These are phyloP conservation scores for Diuraphis noxia DNA, from an alignment of 1,140 invertebrate genomes.

Conservation along the genomic window DNA sequence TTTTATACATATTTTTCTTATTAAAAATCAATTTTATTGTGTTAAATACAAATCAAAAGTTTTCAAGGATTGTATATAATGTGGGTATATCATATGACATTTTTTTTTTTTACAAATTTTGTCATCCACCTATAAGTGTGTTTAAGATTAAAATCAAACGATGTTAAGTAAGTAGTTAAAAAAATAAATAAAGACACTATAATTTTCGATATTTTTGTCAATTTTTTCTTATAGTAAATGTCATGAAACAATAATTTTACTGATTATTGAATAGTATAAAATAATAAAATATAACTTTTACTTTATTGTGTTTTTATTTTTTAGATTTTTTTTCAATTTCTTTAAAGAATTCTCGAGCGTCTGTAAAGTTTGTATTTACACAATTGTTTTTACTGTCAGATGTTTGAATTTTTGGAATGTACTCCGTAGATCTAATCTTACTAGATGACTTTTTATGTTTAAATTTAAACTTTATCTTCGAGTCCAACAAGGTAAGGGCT, in stretches of 20 bases:
- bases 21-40: neutral
- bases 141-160: neutral
- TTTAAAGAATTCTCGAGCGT: constrained; percentile 1
- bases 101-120: no score
- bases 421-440: no score
- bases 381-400: neutral
- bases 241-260: neutral
- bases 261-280: neutral
- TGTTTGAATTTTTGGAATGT: neutral
- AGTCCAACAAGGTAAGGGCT: neutral
- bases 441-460: neutral
- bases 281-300: neutral
- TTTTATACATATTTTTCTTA: neutral
- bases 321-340: neutral
- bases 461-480: constrained; percentile 34
- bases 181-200: neutral
- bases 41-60: neutral
- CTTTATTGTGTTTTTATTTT: neutral
- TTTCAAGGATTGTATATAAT: neutral
- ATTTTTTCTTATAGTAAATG: neutral
- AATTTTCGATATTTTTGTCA: neutral
- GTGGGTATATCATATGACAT: constrained; percentile 19
- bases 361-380: neutral
- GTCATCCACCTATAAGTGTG: neutral
- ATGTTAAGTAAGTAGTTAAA: neutral